Conservation (phyloP, 2,888 invertebrate species). For the Dusona sp. region DNA sequence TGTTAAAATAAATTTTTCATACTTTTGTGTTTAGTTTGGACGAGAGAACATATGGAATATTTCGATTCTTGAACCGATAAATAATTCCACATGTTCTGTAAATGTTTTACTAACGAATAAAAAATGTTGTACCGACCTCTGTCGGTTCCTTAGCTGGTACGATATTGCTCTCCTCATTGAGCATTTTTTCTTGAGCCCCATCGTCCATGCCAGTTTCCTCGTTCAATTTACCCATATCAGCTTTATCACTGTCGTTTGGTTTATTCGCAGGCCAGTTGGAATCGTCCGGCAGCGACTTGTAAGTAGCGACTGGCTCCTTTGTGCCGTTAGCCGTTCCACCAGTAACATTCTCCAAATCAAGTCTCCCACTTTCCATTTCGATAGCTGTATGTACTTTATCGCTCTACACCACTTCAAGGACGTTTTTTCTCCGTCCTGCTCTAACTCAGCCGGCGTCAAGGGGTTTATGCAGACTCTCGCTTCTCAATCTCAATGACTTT, state of each 20-base stretch:
- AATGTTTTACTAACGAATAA: background rate
- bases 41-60: background rate
- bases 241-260: conserved; percentile 36
- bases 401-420: conserved; percentile 46
- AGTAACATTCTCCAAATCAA: conserved; percentile 74
- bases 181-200: conserved; percentile 82
- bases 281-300: conserved; percentile 79
- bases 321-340: conserved; percentile 73
- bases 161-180: conserved; percentile 79
- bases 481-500: too few relatives aligned
- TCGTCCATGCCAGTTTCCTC: conserved; percentile 76
- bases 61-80: background rate
- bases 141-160: conserved; percentile 76
- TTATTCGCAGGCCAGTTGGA: conserved; percentile 68
- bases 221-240: conserved; percentile 79
- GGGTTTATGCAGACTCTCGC: conserved; percentile 2
- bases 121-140: conserved; percentile 75
- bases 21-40: background rate
- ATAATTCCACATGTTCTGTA: background rate
- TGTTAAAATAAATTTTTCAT: background rate
- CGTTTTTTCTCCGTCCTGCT: conserved; percentile 33
- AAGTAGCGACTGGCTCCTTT: conserved; percentile 77
- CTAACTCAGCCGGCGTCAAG: background rate
- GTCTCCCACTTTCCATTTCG: conserved; percentile 81
- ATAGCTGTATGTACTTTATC: conserved; percentile 17